A percentile compares a stretch with the other conserved stretches of the same genome.
These are phyloP conservation scores for Zaprionus lineosus DNA, from an alignment of 2,888 invertebrate species.

Conservation along the genomic window DNA sequence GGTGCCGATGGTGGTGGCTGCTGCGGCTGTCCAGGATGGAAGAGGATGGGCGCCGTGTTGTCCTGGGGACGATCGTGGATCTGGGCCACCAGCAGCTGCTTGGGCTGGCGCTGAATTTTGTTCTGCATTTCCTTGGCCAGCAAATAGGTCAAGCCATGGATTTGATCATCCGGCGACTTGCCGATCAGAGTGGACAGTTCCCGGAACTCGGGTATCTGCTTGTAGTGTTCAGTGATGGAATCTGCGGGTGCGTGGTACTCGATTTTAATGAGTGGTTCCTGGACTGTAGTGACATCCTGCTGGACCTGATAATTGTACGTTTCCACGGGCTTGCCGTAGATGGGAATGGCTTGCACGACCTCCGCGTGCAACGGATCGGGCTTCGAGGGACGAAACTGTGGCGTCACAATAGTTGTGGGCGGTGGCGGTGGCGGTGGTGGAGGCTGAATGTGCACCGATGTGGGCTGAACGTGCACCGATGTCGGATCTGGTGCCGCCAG, in stretches of 20 bases:
- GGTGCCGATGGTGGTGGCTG: constrained; percentile 17
- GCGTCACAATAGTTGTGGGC: constrained; percentile 18
- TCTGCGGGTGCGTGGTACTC: constrained; percentile 69
- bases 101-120: constrained; percentile 66
- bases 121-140: constrained; percentile 81
- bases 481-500: constrained; percentile 4
- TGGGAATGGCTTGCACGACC: constrained; percentile 21
- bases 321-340: constrained; percentile 45
- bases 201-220: constrained; percentile 75
- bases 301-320: constrained; percentile 59
- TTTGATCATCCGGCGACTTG: constrained; percentile 83
- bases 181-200: constrained; percentile 84
- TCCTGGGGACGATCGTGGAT: constrained; percentile 69
- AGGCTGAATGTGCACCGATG: constrained; percentile 2
- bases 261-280: constrained; percentile 63
- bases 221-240: constrained; percentile 70
- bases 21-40: constrained; percentile 64
- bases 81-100: constrained; percentile 33
- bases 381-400: constrained; percentile 69
- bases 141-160: constrained; percentile 84
- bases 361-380: constrained; percentile 58
- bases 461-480: constrained; percentile 3
- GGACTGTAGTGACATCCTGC: constrained; percentile 9
- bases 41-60: constrained; percentile 80
- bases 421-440: constrained; percentile 14